phyloP scores from a whole-genome alignment of 2,888 invertebrate species.

The Drosophila putrida region DNA sequence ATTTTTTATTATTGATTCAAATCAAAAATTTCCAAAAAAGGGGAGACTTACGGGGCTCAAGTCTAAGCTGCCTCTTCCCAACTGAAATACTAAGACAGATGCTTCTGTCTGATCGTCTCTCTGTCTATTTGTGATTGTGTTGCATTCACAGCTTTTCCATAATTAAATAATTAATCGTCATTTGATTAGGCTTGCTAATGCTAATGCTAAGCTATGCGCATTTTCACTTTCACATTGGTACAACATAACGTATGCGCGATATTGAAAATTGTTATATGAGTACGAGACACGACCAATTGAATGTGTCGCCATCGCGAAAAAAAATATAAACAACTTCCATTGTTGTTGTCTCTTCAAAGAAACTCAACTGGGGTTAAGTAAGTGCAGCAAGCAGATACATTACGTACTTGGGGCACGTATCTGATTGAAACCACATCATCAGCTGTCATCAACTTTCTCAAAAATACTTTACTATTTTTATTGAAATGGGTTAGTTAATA shows the following conservation, averaged over 20 bases:
- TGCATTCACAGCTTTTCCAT: slow-evolving; percentile 61
- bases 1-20: slow-evolving; percentile 1
- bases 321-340: slow-evolving; percentile 26
- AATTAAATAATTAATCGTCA: slow-evolving; percentile 70
- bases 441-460: neutral
- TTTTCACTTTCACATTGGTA: slow-evolving; percentile 69
- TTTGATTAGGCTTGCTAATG: slow-evolving; percentile 57
- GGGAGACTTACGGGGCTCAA: slow-evolving; percentile 1
- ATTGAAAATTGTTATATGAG: slow-evolving; percentile 67
- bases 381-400: slow-evolving; percentile 45
- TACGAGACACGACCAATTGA: slow-evolving; percentile 58
- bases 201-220: slow-evolving; percentile 46
- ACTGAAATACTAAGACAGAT: slow-evolving; percentile 1
- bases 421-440: slow-evolving; percentile 39
- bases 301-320: slow-evolving; percentile 40
- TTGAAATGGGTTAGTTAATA: neutral
- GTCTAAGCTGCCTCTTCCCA: neutral
- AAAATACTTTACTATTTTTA: neutral
- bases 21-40: slow-evolving; percentile 20
- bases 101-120: slow-evolving; percentile 1
- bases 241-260: slow-evolving; percentile 45
- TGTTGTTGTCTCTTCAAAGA: slow-evolving; percentile 50
- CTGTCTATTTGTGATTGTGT: slow-evolving; percentile 24
- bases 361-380: slow-evolving; percentile 61
- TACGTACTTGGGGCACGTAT: slow-evolving; percentile 50